phyloP scores from a whole-genome alignment of 2,113 vertebrate genomes.

The Mesoclemmys tuberculata region DNA sequence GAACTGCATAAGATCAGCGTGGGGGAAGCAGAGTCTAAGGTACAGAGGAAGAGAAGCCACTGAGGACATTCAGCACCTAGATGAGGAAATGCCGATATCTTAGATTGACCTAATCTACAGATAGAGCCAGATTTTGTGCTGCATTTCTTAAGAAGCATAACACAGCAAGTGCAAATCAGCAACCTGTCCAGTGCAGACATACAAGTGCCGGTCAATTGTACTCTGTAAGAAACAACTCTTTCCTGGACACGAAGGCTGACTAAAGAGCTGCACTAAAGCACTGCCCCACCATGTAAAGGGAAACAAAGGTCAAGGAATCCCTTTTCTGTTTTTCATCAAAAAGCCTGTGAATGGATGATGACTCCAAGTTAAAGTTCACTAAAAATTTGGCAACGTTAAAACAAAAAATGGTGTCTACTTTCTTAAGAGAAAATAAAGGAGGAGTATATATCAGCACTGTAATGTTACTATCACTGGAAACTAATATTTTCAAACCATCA shows the following conservation, averaged over 20 bases:
- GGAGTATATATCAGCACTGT: no score
- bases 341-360: neutral
- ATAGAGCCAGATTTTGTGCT: accelerated
- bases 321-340: no score
- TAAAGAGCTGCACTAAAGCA: neutral
- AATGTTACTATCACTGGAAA: no score
- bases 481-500: no score
- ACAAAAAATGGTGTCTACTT: no score
- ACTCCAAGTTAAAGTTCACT: neutral
- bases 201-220: accelerated
- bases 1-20: accelerated
- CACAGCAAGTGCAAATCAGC: accelerated
- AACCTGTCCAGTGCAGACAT: accelerated
- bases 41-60: neutral
- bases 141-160: no score
- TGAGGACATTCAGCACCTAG: accelerated
- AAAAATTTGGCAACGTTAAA: neutral
- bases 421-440: no score
- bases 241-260: accelerated
- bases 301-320: neutral
- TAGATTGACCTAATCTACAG: accelerated
- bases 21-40: accelerated
- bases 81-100: neutral
- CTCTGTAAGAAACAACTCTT: accelerated
- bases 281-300: neutral